Percentiles rank a stretch among this genome's conserved stretches.
These are phyloP conservation scores for Embidobia sp. DNA, from an alignment of 2,888 invertebrate species.

Conservation along the genomic window DNA sequence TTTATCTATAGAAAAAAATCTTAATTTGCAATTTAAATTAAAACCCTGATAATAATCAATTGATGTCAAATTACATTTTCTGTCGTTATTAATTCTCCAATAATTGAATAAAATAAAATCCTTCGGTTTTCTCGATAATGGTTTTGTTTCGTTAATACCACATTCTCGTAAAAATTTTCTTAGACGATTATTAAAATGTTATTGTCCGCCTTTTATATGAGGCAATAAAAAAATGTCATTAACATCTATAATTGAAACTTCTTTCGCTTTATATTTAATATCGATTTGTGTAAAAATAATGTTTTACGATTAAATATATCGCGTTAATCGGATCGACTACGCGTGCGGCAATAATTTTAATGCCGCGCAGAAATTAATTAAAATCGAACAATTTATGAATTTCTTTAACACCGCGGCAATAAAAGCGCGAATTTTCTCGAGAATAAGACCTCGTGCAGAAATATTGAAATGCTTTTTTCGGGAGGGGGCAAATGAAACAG, in stretches of 20 bases:
- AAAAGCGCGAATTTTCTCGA: slow-evolving; percentile 41
- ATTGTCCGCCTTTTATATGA: slow-evolving; percentile 35
- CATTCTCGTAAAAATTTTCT: slow-evolving; percentile 36
- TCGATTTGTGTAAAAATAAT: slow-evolving; percentile 49
- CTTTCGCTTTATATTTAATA: slow-evolving; percentile 46
- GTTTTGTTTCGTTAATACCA: slow-evolving; percentile 39
- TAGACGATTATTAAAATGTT: slow-evolving; percentile 50
- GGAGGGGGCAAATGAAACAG: slow-evolving; percentile 48
- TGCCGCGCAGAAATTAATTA: slow-evolving; percentile 46
- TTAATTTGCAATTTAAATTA: too few species aligned
- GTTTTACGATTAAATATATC: slow-evolving; percentile 48
- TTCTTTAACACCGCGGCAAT: slow-evolving; percentile 33
- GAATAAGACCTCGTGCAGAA: slow-evolving; percentile 49
- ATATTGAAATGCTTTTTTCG: slow-evolving; percentile 49
- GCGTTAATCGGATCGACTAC: slow-evolving; percentile 27
- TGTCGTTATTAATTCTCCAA: too few species aligned
- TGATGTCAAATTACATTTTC: too few species aligned
- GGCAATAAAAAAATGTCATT: slow-evolving; percentile 39
- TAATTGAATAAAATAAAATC: too few species aligned
- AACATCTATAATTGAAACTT: slow-evolving; percentile 39
- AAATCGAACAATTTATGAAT: slow-evolving; percentile 53
- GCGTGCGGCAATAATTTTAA: slow-evolving; percentile 28
- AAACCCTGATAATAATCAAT: too few species aligned
- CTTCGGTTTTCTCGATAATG: too few species aligned
- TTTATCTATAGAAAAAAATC: too few species aligned